These are phyloP conservation scores for Resseliella maxima DNA, from an alignment of 2,888 invertebrate genomes.

Conservation along the genomic window DNA sequence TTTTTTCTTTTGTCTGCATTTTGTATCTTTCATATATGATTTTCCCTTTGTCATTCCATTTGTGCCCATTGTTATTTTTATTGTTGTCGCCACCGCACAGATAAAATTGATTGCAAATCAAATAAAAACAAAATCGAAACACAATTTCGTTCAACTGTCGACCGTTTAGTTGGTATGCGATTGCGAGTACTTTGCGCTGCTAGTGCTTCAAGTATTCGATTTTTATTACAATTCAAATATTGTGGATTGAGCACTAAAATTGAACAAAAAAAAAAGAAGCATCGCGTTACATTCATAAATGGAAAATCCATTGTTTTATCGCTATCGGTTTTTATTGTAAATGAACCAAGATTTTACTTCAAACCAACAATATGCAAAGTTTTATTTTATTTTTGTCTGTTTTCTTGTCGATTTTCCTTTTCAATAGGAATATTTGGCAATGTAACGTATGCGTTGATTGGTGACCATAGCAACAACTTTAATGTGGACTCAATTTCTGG, in stretches of 20 bases:
- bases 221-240: constrained; percentile 46
- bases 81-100: constrained; percentile 35
- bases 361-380: constrained; percentile 11
- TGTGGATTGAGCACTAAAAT: background rate
- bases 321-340: background rate
- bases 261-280: too few species aligned
- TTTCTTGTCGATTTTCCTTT: too few species aligned
- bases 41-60: background rate
- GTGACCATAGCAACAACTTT: constrained; percentile 80
- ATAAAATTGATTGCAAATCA: constrained; percentile 47
- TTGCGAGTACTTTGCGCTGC: background rate
- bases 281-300: too few species aligned
- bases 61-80: background rate
- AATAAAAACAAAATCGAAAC: constrained; percentile 10
- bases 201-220: background rate
- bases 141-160: background rate
- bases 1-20: too few species aligned
- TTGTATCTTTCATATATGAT: too few species aligned
- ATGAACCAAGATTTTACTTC: background rate
- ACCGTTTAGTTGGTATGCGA: background rate
- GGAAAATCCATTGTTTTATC: background rate
- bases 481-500: constrained; percentile 78
- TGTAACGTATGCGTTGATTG: constrained; percentile 81
- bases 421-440: constrained; percentile 76
- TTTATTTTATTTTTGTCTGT: constrained; percentile 29